Evolutionary conservation across 2,113 vertebrate genomes (phyloP).

Genomic region (Calidris pygmaea): DNA sequence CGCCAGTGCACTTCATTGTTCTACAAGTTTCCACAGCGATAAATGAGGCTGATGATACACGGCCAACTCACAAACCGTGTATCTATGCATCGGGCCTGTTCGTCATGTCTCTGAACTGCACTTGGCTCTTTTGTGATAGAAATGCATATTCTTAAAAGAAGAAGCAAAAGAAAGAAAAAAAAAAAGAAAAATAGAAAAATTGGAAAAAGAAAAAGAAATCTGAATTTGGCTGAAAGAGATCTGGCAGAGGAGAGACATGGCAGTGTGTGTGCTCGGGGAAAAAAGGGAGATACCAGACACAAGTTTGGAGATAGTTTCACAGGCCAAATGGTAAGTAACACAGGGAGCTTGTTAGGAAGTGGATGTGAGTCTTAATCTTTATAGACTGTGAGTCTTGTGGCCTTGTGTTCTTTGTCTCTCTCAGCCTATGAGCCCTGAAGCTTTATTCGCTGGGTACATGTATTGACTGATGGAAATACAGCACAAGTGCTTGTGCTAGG

Average conservation of each 20-base stretch:
- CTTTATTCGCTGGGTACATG: not conserved
- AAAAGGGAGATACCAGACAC: not conserved
- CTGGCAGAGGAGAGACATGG: not conserved
- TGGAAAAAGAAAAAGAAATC: not conserved
- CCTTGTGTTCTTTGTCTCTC: not conserved
- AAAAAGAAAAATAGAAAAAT: too few relatives aligned
- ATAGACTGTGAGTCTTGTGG: not conserved
- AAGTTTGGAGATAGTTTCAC: not conserved
- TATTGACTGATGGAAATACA: not conserved
- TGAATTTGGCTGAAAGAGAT: not conserved
- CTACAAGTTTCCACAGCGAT: not conserved
- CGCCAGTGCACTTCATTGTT: not conserved
- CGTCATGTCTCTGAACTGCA: not conserved
- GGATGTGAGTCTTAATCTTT: not conserved
- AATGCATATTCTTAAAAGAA: not conserved
- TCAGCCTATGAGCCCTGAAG: not conserved
- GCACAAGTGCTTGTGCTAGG: accelerated
- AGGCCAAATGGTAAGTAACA: not conserved
- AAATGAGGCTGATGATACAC: not conserved
- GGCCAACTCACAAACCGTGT: not conserved
- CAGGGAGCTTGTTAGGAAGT: not conserved
- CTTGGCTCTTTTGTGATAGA: not conserved
- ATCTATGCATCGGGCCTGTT: not conserved
- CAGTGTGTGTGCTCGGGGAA: not conserved
- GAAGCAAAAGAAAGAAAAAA: not conserved